phyloP scores from a whole-genome alignment of 2,113 vertebrate species.

The Tursiops truncatus region DNA sequence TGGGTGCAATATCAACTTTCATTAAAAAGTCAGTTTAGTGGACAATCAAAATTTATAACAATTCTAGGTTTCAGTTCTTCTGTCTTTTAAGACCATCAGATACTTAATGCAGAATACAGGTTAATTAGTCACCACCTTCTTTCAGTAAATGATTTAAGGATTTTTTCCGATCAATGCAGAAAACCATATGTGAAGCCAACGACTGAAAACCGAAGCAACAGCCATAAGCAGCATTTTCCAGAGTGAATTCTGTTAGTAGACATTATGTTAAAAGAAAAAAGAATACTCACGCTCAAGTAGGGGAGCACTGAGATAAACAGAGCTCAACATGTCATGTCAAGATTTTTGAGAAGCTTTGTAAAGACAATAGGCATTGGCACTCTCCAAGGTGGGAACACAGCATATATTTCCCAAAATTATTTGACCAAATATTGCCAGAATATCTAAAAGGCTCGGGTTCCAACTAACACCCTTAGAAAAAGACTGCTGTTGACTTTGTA shows the following conservation, averaged over 20 bases:
- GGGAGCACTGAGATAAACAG: not conserved
- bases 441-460: not conserved
- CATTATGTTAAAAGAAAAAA: not conserved
- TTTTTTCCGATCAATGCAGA: not conserved
- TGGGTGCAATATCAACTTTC: conserved; percentile 70
- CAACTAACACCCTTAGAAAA: not conserved
- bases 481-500: not conserved
- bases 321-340: not conserved
- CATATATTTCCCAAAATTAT: not conserved
- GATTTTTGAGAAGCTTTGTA: not conserved
- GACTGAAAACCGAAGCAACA: conserved; percentile 28
- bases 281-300: not conserved
- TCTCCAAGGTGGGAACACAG: not conserved
- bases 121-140: not conserved
- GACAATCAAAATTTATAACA: conserved; percentile 56
- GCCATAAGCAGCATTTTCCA: not conserved
- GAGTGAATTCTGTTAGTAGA: not conserved
- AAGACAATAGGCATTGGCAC: not conserved
- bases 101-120: not conserved
- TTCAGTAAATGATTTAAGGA: not conserved
- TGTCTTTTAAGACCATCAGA: not conserved
- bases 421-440: not conserved
- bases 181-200: not conserved
- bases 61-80: conserved; percentile 68
- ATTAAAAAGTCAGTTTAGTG: conserved; percentile 60